Evolutionary conservation across 2,113 vertebrate genomes (phyloP).

Genomic region (Cynopterus brachyotis): DNA sequence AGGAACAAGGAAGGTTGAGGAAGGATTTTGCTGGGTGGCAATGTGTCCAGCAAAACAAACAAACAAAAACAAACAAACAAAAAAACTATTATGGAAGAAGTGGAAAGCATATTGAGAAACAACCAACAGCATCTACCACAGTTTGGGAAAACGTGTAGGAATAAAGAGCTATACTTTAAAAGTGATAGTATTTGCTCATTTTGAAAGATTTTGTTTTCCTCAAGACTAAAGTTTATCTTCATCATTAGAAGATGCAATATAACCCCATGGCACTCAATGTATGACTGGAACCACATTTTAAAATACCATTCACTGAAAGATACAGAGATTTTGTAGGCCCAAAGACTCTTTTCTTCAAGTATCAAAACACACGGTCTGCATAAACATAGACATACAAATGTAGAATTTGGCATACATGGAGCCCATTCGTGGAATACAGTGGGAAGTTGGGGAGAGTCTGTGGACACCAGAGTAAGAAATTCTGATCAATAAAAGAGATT

Average conservation of each 20-base stretch:
- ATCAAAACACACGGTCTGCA: background rate
- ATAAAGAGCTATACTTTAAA: background rate
- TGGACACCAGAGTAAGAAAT: background rate
- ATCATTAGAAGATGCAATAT: background rate
- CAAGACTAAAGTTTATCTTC: background rate
- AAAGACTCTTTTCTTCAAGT: background rate
- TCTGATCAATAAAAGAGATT: background rate
- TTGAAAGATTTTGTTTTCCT: slow-evolving; percentile 24
- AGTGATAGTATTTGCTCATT: background rate
- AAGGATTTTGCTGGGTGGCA: background rate
- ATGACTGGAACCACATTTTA: background rate
- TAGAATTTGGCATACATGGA: background rate
- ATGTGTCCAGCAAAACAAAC: background rate
- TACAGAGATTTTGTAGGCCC: background rate
- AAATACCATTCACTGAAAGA: background rate
- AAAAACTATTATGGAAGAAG: background rate
- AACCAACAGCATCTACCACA: background rate
- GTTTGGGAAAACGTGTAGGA: background rate
- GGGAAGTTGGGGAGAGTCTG: background rate
- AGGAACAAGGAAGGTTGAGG: background rate
- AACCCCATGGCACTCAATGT: background rate
- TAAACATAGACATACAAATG: background rate
- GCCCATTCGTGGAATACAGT: background rate
- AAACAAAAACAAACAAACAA: background rate
- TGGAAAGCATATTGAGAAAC: background rate